These are phyloP conservation scores for Bombus waltoni DNA, from an alignment of 1,140 invertebrate genomes.

Conservation along the genomic window DNA sequence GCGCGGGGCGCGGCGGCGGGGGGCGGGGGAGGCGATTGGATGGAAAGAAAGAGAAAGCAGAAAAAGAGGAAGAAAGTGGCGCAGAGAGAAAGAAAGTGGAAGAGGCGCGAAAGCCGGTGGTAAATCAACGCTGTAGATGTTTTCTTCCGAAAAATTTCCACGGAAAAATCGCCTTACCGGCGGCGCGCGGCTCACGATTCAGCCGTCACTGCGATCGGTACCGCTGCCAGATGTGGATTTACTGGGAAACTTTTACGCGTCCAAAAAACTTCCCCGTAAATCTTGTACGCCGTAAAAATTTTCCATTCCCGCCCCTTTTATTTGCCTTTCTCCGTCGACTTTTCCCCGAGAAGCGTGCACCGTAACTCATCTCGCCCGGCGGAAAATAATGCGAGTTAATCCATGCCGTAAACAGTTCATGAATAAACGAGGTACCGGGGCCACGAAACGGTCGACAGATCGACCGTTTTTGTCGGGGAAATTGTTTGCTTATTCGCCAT, in stretches of 20 bases:
- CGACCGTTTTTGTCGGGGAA: neutral
- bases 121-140: slow-evolving; percentile 72
- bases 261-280: slow-evolving; percentile 62
- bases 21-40: no score
- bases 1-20: neutral
- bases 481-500: slow-evolving; percentile 14
- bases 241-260: slow-evolving; percentile 61
- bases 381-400: slow-evolving; percentile 58
- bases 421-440: slow-evolving; percentile 34
- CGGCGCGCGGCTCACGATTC: slow-evolving; percentile 41
- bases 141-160: slow-evolving; percentile 70
- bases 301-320: slow-evolving; percentile 61
- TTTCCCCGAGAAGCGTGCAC: neutral
- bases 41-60: slow-evolving; percentile 10
- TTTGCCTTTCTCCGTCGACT: slow-evolving; percentile 47
- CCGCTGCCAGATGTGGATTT: slow-evolving; percentile 65
- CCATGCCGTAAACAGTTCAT: slow-evolving; percentile 41
- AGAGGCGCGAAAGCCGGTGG: slow-evolving; percentile 56
- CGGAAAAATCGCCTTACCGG: slow-evolving; percentile 38
- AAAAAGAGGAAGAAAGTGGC: no score
- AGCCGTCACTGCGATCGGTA: slow-evolving; percentile 56
- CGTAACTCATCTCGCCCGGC: slow-evolving; percentile 32
- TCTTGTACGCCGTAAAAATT: slow-evolving; percentile 64
- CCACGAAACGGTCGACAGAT: slow-evolving; percentile 5
- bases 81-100: neutral